Evolutionary conservation across 1,140 invertebrate species (phyloP).

Genomic region (Bombyx mandarina): DNA sequence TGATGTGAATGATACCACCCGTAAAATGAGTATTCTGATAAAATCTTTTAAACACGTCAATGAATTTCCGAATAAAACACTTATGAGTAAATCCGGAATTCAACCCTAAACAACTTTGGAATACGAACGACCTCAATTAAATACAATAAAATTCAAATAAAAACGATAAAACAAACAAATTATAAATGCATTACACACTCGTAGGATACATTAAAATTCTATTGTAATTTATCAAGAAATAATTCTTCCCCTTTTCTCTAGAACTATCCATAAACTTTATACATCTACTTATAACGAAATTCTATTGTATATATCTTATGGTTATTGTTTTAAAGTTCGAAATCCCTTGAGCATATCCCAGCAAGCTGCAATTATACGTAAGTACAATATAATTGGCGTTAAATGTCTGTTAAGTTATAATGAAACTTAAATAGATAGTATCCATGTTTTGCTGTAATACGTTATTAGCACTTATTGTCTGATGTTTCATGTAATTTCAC

Average conservation of each 20-base stretch:
- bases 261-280: not conserved
- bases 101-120: slow-evolving; percentile 24
- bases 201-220: slow-evolving; percentile 60
- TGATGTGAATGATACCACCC: too few species aligned
- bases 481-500: slow-evolving; percentile 35
- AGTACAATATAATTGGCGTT: slow-evolving; percentile 50
- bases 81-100: not conserved
- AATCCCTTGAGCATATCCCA: too few species aligned
- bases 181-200: slow-evolving; percentile 63
- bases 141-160: slow-evolving; percentile 63
- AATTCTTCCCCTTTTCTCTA: slow-evolving; percentile 47
- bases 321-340: too few species aligned
- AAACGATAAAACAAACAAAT: slow-evolving; percentile 66
- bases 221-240: slow-evolving; percentile 64
- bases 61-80: not conserved
- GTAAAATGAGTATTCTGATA: too few species aligned
- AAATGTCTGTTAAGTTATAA: slow-evolving; percentile 66
- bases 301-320: too few species aligned
- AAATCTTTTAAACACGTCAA: too few species aligned
- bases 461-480: slow-evolving; percentile 53
- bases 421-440: slow-evolving; percentile 60
- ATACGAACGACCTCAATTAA: slow-evolving; percentile 56
- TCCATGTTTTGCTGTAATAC: slow-evolving; percentile 42
- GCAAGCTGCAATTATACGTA: too few species aligned
- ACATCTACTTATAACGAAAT: too few species aligned